A percentile compares a stretch with the other conserved stretches of the same genome.
Evolutionary conservation across 2,113 vertebrate genomes (phyloP).

Genomic region (Passer montanus): DNA sequence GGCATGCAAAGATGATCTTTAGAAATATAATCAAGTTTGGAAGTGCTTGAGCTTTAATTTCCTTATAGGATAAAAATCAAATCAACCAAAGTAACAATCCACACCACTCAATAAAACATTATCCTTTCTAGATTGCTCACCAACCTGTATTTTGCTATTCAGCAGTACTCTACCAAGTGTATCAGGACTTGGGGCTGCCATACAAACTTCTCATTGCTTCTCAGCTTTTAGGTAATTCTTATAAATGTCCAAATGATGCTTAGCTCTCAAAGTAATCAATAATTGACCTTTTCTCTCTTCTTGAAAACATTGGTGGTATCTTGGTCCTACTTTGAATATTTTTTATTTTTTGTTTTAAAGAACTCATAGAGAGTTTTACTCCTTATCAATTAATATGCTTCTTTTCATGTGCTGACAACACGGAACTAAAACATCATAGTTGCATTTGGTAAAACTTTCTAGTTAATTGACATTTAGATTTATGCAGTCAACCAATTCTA

Average conservation of each 20-base stretch:
- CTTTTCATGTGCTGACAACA: neutral
- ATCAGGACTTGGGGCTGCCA: neutral
- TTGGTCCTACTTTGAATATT: neutral
- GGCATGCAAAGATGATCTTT: conserved; percentile 44
- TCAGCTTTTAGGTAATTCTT: neutral
- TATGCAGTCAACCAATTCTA: neutral
- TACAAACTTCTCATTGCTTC: neutral
- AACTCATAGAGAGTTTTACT: neutral
- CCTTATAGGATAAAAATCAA: conserved; percentile 35
- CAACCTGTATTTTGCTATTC: neutral
- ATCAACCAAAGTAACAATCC: neutral
- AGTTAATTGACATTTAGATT: conserved; percentile 44
- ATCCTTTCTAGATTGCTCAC: neutral
- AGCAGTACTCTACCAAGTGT: neutral
- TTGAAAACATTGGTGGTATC: neutral
- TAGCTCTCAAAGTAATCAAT: conserved; percentile 34
- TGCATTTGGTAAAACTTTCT: neutral
- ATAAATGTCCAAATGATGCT: neutral
- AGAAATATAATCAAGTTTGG: conserved; percentile 44
- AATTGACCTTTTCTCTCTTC: conserved; percentile 8
- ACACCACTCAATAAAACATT: neutral
- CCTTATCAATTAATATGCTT: neutral
- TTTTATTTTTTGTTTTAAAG: neutral
- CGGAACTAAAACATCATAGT: neutral
- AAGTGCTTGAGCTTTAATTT: conserved; percentile 11